These are phyloP conservation scores for Spialia ferax DNA, from an alignment of 2,888 invertebrate genomes.

Conservation along the genomic window DNA sequence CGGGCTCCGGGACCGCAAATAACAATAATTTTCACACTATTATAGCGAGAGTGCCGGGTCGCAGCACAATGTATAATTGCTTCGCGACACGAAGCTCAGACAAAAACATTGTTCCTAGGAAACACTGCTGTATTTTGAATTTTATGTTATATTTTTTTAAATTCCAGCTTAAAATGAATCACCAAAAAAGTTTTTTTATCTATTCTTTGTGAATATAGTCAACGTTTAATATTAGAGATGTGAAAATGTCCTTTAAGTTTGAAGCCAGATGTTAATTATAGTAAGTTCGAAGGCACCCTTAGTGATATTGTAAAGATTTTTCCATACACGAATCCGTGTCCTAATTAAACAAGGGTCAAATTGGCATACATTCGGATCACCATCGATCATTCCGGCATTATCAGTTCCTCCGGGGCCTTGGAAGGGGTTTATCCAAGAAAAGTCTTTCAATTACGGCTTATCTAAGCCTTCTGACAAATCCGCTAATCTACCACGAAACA, in stretches of 20 bases:
- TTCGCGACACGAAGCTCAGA: conserved; percentile 24
- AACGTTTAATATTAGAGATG: no score
- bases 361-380: conserved; percentile 2
- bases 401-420: not conserved
- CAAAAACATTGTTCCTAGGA: conserved; percentile 13
- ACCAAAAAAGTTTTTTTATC: no score
- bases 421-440: conserved; percentile 16
- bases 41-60: conserved; percentile 5
- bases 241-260: no score
- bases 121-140: conserved; percentile 11
- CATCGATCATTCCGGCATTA: conserved; percentile 24
- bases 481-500: conserved; percentile 19
- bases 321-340: no score
- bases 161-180: conserved; percentile 1
- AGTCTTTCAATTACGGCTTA: conserved; percentile 33
- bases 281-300: no score
- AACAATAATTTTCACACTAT: conserved; percentile 35
- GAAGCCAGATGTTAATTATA: no score
- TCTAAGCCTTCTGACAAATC: conserved; percentile 29
- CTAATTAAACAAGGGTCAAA: not conserved
- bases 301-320: no score
- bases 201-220: no score
- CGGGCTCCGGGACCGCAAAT: conserved; percentile 27
- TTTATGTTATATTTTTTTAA: conserved; percentile 6
- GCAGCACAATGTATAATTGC: conserved; percentile 37